A percentile compares a stretch with the other conserved stretches of the same genome.
These are phyloP conservation scores for Cordilura impudica DNA, from an alignment of 2,888 invertebrate genomes.

Conservation along the genomic window DNA sequence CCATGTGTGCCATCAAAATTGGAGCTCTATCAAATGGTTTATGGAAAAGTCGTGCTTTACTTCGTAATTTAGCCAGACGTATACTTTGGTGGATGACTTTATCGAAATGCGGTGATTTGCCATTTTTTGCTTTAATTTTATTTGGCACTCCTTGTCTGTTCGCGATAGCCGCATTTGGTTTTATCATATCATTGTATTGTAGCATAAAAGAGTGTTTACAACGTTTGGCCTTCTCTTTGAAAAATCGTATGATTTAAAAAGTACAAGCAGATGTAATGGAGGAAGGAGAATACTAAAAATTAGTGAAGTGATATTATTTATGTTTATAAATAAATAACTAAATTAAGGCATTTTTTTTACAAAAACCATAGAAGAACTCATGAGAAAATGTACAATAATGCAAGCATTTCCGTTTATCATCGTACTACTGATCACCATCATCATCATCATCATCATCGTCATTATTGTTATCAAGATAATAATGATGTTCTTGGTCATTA, in stretches of 20 bases:
- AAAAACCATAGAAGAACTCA: background rate
- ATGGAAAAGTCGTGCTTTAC: constrained; percentile 63
- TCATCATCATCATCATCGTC: constrained; percentile 18
- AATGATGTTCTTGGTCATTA: background rate
- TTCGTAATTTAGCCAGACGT: constrained; percentile 66
- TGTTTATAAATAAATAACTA: background rate
- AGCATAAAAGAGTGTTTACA: constrained; percentile 43
- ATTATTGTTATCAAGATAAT: background rate
- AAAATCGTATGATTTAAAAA: constrained; percentile 23
- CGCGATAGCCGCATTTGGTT: constrained; percentile 65
- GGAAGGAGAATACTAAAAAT: too few relatives aligned
- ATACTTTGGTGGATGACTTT: constrained; percentile 71
- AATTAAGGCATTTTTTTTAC: background rate
- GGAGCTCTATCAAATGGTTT: constrained; percentile 44
- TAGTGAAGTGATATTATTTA: too few relatives aligned
- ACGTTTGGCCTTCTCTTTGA: constrained; percentile 7
- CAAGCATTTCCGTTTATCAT: constrained; percentile 45
- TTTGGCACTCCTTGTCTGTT: constrained; percentile 67
- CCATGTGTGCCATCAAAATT: constrained; percentile 13
- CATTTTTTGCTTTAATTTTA: constrained; percentile 65
- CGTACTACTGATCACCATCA: constrained; percentile 20
- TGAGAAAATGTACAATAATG: background rate
- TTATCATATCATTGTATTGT: constrained; percentile 64
- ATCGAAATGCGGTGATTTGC: constrained; percentile 67
- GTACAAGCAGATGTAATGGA: too few relatives aligned